Base-by-base conservation (phyloP, 2,888 invertebrate species). In the Lomographa bimaculata region DNA sequence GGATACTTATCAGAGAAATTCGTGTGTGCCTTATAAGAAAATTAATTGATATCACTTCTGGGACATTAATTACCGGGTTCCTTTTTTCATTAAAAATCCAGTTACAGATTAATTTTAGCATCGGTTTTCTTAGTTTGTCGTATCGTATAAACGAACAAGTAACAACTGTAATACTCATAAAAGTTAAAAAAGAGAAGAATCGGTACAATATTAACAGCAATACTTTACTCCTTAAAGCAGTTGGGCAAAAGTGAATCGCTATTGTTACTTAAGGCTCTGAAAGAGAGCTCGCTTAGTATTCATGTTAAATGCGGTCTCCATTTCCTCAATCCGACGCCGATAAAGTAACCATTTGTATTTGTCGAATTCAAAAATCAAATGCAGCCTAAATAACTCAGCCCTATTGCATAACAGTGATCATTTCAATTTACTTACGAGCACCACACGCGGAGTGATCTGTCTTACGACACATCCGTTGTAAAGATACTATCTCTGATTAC, bases 341-440 rank as follows among this genome's bases (percentile, higher is more conserved):
- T 30, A 28, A 45, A 34, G 34, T 47, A 43, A 43, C 38, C 14
- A 14, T 73, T 67, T 66, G 64, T 74, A 73, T 71, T 34, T 18
- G 62, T 71, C 32, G 42, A 40, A 54, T 35, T 14, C 41, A 48
- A 52, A 48, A 54, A 54, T 56, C 47, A 48, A 52, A 35, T 50
- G 24, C 46, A 51, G 53, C 47, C 57, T 39, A 70, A 68, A 68
- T 65, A 58, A 53, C 46, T 38, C 43, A 48, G 38, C 48, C 50
- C 40, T 46, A 54, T 77, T 75, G 54, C 65, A 59, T 70, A 72
- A 75, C 60, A 53, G 50, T 43, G 51, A 66, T 69, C 59, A 69
- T 60, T 68, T 61, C 50, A 60, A 67, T 54, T 60, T 54, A 55
- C 64, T 64, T 62, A 68, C 57, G 46, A 54, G 43, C 54, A 46